These are phyloP conservation scores for Bettongia penicillata DNA, from an alignment of 2,113 vertebrate species.

Conservation along the genomic window DNA sequence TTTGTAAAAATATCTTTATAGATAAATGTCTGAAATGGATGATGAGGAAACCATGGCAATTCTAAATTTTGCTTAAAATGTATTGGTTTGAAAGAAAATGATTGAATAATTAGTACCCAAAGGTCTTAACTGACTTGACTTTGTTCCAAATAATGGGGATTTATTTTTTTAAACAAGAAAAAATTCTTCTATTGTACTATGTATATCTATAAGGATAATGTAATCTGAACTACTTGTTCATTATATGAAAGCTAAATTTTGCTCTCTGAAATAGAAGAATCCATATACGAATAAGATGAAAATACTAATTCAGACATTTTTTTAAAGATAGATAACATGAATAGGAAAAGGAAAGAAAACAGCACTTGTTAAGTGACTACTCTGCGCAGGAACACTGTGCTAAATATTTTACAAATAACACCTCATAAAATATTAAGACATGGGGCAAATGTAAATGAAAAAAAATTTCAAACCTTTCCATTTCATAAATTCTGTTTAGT, in stretches of 20 bases:
- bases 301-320: constrained; percentile 38
- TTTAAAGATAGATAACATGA: not conserved
- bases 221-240: constrained; percentile 34
- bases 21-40: constrained; percentile 51
- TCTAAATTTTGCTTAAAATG: constrained; percentile 69
- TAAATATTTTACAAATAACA: not conserved
- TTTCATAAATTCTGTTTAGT: constrained; percentile 35
- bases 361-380: not conserved
- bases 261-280: constrained; percentile 27
- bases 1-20: constrained; percentile 66
- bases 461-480: constrained; percentile 40
- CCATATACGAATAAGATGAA: constrained; percentile 30
- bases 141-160: constrained; percentile 29
- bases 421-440: constrained; percentile 2
- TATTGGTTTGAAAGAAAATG: constrained; percentile 57
- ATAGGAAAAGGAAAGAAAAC: not conserved
- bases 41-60: constrained; percentile 63
- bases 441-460: constrained; percentile 38
- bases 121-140: constrained; percentile 44
- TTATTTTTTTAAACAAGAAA: constrained; percentile 30
- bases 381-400: not conserved
- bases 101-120: constrained; percentile 50
- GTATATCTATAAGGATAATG: not conserved
- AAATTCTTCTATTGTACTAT: constrained; percentile 17
- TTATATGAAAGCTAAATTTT: constrained; percentile 41